Evolutionary conservation across 2,113 vertebrate species (phyloP), one percentile per base, ranked within the genome.

Genomic region (Gasterosteus nipponicus): DNA sequence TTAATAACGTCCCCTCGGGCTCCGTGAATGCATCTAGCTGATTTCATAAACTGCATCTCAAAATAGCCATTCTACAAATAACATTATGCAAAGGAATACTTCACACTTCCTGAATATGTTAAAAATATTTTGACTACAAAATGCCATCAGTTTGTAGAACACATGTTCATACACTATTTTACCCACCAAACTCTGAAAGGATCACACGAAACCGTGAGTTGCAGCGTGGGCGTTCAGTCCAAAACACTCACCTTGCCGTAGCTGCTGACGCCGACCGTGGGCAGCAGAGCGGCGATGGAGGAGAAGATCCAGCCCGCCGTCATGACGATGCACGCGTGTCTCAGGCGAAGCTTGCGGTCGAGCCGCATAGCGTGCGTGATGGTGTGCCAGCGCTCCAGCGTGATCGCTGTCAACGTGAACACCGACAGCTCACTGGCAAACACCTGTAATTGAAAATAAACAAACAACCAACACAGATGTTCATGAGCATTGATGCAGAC

Each of bases 361-460:
- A 98, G 92, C 49, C 96, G 94, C 95, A 99, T 96, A 73, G 98
- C 98, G 0, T 97, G 95, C 22, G 96, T 98, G 86, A 99, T 99
- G 81, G 98, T 99, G 69, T 99, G 95, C 97, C 98, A 99, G 39
- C 98, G 95, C 72, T 99, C 98, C 76, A 99, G 73, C 0, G 98
- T 98, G 92, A 99, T 97, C 29, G 92, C 95, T 0, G 96, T 98
- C 69, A 99, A 84, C 0, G 98, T 99, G 86, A 96, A 99, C 7
- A 99, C 95, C 0, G 98, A 99, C 10, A 99, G 93, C 72, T 99
- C 97, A 0, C 97, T 99, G 31, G 97, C 96, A 75, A 99, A 99
- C 65, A 99, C 91, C 92, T 93, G 80, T n/a, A 59, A 41, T 38
- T 2, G 14, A 66, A 70, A 38, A 38, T 67, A 70, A 26, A 26